phyloP scores from a whole-genome alignment of 2,113 vertebrate species.

The Crotalus horridus region DNA sequence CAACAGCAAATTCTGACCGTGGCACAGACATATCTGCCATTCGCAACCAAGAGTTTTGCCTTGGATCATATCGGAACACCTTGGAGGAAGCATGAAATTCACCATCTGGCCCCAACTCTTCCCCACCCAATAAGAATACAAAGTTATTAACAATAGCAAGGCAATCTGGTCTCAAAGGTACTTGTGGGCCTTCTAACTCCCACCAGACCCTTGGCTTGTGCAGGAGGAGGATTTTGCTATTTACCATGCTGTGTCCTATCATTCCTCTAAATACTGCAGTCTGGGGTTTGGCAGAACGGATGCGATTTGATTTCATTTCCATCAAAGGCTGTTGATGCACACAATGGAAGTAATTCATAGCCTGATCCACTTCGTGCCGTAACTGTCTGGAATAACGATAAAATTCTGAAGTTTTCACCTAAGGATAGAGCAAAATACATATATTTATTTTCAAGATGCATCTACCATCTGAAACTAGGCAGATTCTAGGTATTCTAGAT shows the following conservation, averaged over 20 bases:
- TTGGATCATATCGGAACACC: conserved; percentile 95
- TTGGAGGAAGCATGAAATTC: conserved; percentile 99
- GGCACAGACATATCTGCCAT: conserved; percentile 99
- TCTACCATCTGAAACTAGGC: not conserved
- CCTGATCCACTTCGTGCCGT: conserved; percentile 92
- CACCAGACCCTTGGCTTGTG: conserved; percentile 98
- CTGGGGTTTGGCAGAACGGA: conserved; percentile 93
- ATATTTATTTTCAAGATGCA: conserved; percentile 34
- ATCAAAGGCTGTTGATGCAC: conserved; percentile 93
- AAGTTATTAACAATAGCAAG: conserved; percentile 98
- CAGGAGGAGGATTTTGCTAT: conserved; percentile 96
- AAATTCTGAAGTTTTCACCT: conserved; percentile 99
- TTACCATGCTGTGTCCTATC: conserved; percentile 99
- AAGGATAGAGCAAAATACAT: conserved; percentile 69
- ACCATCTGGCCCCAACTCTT: conserved; percentile 94
- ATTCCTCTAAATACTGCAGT: conserved; percentile 97
- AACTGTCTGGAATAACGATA: conserved; percentile 96
- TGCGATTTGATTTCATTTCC: conserved; percentile 91
- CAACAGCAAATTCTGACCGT: conserved; percentile 96
- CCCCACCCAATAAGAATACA: conserved; percentile 93
- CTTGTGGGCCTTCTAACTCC: conserved; percentile 97
- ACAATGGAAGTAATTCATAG: conserved; percentile 94
- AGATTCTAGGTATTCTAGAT: not conserved
- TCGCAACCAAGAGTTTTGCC: conserved; percentile 95
- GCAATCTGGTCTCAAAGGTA: conserved; percentile 93